These are phyloP conservation scores for Tetraneura akinire DNA, from an alignment of 1,140 invertebrate species.

Conservation along the genomic window DNA sequence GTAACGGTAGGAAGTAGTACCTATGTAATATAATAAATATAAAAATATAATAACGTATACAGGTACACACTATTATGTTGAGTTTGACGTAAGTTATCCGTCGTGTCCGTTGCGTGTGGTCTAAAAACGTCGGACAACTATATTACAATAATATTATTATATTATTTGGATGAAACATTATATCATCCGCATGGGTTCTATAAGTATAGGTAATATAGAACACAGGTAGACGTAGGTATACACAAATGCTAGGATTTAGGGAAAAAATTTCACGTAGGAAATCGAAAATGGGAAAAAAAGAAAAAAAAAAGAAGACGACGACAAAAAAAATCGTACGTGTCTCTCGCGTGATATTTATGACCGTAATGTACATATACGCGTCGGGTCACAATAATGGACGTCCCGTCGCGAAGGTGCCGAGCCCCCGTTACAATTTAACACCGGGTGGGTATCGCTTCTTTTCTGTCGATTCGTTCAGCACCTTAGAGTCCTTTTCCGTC, in stretches of 20 bases:
- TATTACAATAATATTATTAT: too few relatives aligned
- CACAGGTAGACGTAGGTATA: not conserved
- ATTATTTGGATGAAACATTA: too few relatives aligned
- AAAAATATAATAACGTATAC: too few relatives aligned
- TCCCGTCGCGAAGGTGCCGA: conserved; percentile 40
- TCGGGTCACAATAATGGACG: conserved; percentile 37
- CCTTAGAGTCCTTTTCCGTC: conserved; percentile 29
- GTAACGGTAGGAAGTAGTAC: conserved; percentile 25
- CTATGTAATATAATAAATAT: not conserved
- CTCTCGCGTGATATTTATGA: conserved; percentile 40
- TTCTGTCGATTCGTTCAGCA: conserved; percentile 45
- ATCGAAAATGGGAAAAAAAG: not conserved
- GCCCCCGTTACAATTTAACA: conserved; percentile 51
- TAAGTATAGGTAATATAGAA: not conserved
- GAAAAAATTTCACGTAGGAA: conserved; percentile 33
- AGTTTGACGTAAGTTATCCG: not conserved
- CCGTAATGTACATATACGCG: not conserved
- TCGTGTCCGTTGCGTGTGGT: conserved; percentile 33
- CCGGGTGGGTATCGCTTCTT: conserved; percentile 40
- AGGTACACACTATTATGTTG: not conserved
- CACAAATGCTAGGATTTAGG: not conserved
- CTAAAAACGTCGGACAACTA: not conserved
- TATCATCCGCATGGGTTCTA: too few relatives aligned
- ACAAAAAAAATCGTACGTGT: not conserved
- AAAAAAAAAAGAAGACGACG: not conserved